A percentile compares a stretch with the other conserved stretches of the same genome.
phyloP scores from a whole-genome alignment of 2,888 invertebrate species.

The Dasypogon diadema region DNA sequence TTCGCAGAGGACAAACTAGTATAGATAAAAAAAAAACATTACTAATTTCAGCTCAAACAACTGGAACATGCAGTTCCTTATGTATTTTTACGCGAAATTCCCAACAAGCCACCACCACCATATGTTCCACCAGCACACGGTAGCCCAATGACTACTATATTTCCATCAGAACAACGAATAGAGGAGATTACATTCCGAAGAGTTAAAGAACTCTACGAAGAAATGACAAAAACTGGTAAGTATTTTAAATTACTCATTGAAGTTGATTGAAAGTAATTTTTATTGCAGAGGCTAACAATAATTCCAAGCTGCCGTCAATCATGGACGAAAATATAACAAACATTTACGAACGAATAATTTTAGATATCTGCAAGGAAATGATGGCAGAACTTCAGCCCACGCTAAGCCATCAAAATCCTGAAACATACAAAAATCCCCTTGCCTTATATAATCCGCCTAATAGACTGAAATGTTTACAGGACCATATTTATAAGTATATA shows the following conservation, averaged over 20 bases:
- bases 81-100: slow-evolving; percentile 75
- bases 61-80: slow-evolving; percentile 70
- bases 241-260: neutral
- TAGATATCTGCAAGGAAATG: slow-evolving; percentile 75
- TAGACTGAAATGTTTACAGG: slow-evolving; percentile 69
- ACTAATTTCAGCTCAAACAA: slow-evolving; percentile 74
- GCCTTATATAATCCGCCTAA: slow-evolving; percentile 68
- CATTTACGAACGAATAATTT: slow-evolving; percentile 72
- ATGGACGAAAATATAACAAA: slow-evolving; percentile 66
- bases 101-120: slow-evolving; percentile 82
- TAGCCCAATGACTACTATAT: slow-evolving; percentile 65
- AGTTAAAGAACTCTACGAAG: slow-evolving; percentile 62
- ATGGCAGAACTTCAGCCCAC: slow-evolving; percentile 70
- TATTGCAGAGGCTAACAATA: slow-evolving; percentile 58
- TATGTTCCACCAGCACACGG: slow-evolving; percentile 75
- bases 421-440: slow-evolving; percentile 66
- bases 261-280: neutral
- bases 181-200: slow-evolving; percentile 63
- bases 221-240: slow-evolving; percentile 63
- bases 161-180: slow-evolving; percentile 64
- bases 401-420: slow-evolving; percentile 56
- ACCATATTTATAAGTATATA: slow-evolving; percentile 70
- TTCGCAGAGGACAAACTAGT: too few relatives aligned
- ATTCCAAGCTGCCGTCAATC: slow-evolving; percentile 60
- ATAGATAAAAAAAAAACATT: too few relatives aligned